Evolutionary conservation across 2,113 vertebrate genomes (phyloP).

Genomic region (Lepus europaeus): DNA sequence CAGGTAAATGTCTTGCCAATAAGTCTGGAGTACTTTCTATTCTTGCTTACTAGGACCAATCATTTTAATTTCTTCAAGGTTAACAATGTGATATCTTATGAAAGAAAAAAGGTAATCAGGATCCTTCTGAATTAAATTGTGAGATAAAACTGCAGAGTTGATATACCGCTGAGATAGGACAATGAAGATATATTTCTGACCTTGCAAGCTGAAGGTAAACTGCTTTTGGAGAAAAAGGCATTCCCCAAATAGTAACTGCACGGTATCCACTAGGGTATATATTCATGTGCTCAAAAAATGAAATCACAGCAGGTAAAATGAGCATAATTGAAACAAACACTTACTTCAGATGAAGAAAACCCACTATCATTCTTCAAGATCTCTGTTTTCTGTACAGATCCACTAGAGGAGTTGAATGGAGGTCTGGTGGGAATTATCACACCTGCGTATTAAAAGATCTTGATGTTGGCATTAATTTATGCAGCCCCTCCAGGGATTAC

Average conservation of each 20-base stretch:
- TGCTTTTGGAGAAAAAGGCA: background rate
- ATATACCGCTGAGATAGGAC: background rate
- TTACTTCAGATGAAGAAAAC: background rate
- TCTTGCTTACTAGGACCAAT: background rate
- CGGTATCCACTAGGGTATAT: background rate
- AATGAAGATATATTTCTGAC: background rate
- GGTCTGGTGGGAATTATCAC: background rate
- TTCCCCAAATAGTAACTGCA: background rate
- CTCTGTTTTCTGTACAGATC: background rate
- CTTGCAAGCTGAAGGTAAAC: background rate
- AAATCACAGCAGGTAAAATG: background rate
- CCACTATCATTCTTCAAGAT: background rate
- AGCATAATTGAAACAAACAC: background rate
- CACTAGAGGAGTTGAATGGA: background rate
- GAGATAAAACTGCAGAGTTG: background rate
- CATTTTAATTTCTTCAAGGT: background rate
- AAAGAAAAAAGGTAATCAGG: background rate
- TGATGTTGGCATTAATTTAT: background rate
- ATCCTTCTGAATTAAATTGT: background rate
- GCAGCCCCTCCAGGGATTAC: background rate
- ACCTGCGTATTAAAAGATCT: background rate
- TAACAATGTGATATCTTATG: background rate
- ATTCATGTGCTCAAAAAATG: background rate
- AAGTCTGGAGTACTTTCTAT: background rate
- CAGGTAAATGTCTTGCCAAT: background rate